Conservation (phyloP, 2,113 vertebrate species). For the Leucoraja erinaceus region DNA sequence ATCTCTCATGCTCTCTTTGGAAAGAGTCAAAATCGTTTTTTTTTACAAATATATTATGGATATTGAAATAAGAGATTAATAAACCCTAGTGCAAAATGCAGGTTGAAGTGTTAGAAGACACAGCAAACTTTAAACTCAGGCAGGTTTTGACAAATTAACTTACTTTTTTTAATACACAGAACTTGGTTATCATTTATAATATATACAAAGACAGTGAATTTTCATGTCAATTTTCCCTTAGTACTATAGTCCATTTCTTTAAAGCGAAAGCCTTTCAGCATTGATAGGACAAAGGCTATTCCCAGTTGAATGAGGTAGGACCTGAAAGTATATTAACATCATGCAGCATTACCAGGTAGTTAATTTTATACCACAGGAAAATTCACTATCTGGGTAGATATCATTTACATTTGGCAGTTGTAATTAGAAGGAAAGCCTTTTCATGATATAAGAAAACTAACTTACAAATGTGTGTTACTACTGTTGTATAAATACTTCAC, state of each 20-base stretch:
- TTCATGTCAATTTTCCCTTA: constrained; percentile 15
- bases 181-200: constrained; percentile 23
- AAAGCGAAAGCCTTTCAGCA: background rate
- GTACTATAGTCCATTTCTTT: constrained; percentile 17
- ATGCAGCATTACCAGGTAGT: constrained; percentile 33
- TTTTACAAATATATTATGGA: background rate
- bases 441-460: background rate
- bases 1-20: background rate
- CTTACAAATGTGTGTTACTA: background rate
- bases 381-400: constrained; percentile 29
- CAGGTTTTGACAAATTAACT: background rate
- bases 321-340: constrained; percentile 30
- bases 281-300: constrained; percentile 1
- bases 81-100: background rate
- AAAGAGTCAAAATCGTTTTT: background rate
- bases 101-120: background rate
- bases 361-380: constrained; percentile 1
- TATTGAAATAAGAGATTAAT: background rate
- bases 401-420: constrained; percentile 21
- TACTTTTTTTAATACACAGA: background rate
- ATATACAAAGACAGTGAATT: constrained; percentile 34
- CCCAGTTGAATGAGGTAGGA: constrained; percentile 14
- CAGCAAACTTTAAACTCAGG: background rate
- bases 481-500: constrained; percentile 12
- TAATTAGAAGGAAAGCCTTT: constrained; percentile 30